phyloP scores from a whole-genome alignment of 2,113 vertebrate species.

The Benitochromis conjunctus region DNA sequence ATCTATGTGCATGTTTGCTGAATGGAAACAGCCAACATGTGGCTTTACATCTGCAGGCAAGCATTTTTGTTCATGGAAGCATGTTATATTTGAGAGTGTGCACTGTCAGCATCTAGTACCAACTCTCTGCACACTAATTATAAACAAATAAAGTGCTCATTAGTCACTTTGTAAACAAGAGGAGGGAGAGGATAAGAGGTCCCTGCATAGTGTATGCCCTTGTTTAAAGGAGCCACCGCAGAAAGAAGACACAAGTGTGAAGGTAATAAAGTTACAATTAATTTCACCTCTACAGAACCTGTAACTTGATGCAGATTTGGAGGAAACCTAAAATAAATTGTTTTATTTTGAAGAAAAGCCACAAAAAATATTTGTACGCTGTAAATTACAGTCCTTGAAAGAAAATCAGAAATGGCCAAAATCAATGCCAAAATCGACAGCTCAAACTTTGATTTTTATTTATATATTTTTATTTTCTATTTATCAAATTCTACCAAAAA shows the following conservation, averaged over 20 bases:
- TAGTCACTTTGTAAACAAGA: slow-evolving; percentile 29
- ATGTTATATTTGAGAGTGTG: not conserved
- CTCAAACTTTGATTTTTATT: not conserved
- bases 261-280: not conserved
- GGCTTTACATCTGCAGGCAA: not conserved
- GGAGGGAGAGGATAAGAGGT: not conserved
- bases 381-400: not conserved
- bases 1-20: not conserved
- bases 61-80: not conserved
- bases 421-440: not conserved
- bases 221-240: not conserved
- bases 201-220: not conserved
- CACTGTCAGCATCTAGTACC: not conserved
- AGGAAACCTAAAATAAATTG: not conserved
- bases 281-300: not conserved
- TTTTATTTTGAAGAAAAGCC: not conserved
- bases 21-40: not conserved
- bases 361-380: not conserved
- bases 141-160: slow-evolving; percentile 41
- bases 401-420: not conserved
- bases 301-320: not conserved
- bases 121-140: slow-evolving; percentile 8
- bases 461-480: no score
- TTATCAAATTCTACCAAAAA: not conserved
- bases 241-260: not conserved